Conservation (phyloP, 1,140 invertebrate species). For the Brachionus paranguensis region DNA sequence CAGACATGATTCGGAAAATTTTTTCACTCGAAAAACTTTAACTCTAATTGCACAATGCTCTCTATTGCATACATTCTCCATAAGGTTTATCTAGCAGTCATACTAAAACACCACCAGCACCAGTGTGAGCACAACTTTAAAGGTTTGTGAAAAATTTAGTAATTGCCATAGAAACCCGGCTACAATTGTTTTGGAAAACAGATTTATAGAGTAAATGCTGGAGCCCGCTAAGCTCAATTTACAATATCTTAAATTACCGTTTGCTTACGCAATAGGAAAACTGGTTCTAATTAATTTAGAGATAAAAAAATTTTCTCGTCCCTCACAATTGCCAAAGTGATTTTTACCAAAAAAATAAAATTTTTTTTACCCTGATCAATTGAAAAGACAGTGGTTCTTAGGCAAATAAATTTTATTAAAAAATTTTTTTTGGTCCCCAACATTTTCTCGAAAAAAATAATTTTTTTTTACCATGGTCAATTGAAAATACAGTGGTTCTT, state of each 20-base stretch:
- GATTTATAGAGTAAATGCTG: not conserved
- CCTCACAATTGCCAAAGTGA: too few relatives aligned
- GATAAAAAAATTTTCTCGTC: too few relatives aligned
- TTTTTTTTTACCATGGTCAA: too few relatives aligned
- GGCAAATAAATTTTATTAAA: too few relatives aligned
- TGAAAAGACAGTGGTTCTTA: too few relatives aligned
- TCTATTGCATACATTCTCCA: not conserved
- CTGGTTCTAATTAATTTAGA: not conserved
- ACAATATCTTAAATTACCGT: not conserved
- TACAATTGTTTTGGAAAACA: not conserved
- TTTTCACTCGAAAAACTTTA: not conserved
- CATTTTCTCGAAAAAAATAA: too few relatives aligned
- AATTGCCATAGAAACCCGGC: slow-evolving; percentile 5
- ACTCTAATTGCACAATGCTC: not conserved
- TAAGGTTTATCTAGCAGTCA: not conserved
- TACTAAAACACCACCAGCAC: not conserved
- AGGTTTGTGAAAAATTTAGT: not conserved
- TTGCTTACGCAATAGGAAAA: not conserved
- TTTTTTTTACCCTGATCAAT: too few relatives aligned
- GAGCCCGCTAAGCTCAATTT: not conserved
- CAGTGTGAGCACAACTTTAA: not conserved
- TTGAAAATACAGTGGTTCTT: too few relatives aligned
- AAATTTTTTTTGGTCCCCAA: too few relatives aligned
- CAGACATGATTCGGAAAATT: not conserved
- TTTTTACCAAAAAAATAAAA: too few relatives aligned